Conservation (phyloP, 1,140 invertebrate genomes). For the Drosophila subpulchrella region DNA sequence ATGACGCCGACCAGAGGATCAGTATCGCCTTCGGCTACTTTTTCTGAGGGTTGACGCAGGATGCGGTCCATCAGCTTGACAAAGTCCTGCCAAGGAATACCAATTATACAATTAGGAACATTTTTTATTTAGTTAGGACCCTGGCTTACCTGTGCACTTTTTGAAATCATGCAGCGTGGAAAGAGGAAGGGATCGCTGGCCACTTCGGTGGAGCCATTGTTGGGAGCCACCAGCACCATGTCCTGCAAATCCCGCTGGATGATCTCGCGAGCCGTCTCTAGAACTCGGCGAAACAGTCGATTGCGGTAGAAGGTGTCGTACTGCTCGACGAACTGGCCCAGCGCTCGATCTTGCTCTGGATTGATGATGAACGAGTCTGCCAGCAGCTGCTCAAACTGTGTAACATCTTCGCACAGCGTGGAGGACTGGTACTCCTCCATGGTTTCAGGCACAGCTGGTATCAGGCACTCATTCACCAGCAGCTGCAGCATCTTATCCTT, state of each 20-base stretch:
- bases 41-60: conserved; percentile 89
- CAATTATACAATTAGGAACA: neutral
- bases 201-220: conserved; percentile 78
- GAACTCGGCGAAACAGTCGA: conserved; percentile 90
- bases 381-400: conserved; percentile 89
- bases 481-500: conserved; percentile 87
- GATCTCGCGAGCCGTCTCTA: conserved; percentile 89
- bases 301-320: conserved; percentile 92
- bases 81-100: conserved; percentile 86
- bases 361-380: conserved; percentile 84
- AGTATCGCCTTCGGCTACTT: conserved; percentile 86
- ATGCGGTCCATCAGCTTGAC: conserved; percentile 89
- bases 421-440: conserved; percentile 89
- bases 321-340: conserved; percentile 90
- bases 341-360: conserved; percentile 84
- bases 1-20: conserved; percentile 86
- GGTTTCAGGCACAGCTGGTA: conserved; percentile 90
- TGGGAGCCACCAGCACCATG: conserved; percentile 87
- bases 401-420: conserved; percentile 87
- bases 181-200: conserved; percentile 78
- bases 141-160: conserved; percentile 73
- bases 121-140: neutral
- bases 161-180: conserved; percentile 88
- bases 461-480: conserved; percentile 91
- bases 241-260: conserved; percentile 93